Evolutionary conservation across 1,140 invertebrate genomes (phyloP).

Genomic region (Apocrypta bakeri): DNA sequence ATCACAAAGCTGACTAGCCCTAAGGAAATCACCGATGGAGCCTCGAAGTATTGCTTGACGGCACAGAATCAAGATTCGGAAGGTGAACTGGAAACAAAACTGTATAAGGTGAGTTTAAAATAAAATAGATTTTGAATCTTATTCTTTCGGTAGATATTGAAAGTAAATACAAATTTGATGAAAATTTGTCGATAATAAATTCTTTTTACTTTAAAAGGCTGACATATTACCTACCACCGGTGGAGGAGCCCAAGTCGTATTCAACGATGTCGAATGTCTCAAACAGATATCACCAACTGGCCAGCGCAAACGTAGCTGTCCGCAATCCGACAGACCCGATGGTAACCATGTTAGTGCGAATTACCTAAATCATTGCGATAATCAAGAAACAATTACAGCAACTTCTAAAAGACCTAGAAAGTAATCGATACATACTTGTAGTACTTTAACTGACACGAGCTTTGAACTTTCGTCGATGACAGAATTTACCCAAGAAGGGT

Average conservation of each 20-base stretch:
- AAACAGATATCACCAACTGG: constrained; percentile 87
- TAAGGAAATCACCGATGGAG: constrained; percentile 75
- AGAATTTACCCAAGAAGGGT: too few relatives aligned
- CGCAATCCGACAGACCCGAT: constrained; percentile 49
- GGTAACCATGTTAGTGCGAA: constrained; percentile 17
- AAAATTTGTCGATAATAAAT: neutral
- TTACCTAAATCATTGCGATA: constrained; percentile 14
- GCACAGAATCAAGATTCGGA: constrained; percentile 93
- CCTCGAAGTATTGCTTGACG: constrained; percentile 92
- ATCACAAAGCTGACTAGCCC: constrained; percentile 84
- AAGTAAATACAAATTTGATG: too few relatives aligned
- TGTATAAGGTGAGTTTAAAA: constrained; percentile 85
- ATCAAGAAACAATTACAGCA: constrained; percentile 24
- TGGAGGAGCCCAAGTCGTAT: constrained; percentile 95
- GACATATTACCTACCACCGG: constrained; percentile 93
- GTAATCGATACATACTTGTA: neutral
- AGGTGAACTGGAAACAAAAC: constrained; percentile 93
- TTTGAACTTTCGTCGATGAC: constrained; percentile 1
- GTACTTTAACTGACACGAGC: neutral
- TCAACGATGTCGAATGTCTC: constrained; percentile 95
- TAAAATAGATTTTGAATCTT: neutral
- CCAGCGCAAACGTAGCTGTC: constrained; percentile 67
- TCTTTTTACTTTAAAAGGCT: constrained; percentile 74
- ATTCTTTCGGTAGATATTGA: neutral
- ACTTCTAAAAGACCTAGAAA: constrained; percentile 41